Percentiles rank a stretch among this genome's conserved stretches.
phyloP scores from a whole-genome alignment of 2,113 vertebrate species.

The Corythornis vintsioides region DNA sequence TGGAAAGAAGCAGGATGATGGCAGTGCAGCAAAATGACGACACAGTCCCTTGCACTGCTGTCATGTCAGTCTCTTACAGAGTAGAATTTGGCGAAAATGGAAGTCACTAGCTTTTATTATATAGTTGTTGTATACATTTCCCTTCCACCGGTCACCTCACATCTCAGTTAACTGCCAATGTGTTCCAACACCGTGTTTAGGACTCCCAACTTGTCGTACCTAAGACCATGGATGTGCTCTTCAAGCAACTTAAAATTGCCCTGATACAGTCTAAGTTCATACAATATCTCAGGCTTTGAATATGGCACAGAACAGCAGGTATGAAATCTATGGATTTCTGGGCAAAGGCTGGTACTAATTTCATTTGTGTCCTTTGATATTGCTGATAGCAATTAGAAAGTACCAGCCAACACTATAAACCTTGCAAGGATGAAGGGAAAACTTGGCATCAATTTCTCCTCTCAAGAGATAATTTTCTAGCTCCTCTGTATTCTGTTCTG shows the following conservation, averaged over 20 bases:
- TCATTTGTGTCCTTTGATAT: conserved; percentile 21
- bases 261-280: background rate
- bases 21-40: background rate
- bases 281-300: background rate
- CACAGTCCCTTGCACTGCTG: background rate
- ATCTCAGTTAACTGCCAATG: background rate
- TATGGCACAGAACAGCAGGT: background rate
- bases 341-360: conserved; percentile 26
- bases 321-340: background rate
- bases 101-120: background rate
- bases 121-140: background rate
- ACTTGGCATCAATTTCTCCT: background rate
- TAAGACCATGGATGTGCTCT: background rate
- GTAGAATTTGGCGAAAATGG: background rate
- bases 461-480: conserved; percentile 10
- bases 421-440: conserved; percentile 14
- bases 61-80: background rate
- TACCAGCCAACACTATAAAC: background rate
- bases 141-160: background rate
- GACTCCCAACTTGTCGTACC: background rate
- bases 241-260: background rate
- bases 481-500: background rate
- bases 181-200: background rate
- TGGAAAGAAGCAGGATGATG: background rate
- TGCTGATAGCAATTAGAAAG: conserved; percentile 36